Conservation (phyloP, 2,113 vertebrate genomes). For the Desmodus rotundus region DNA sequence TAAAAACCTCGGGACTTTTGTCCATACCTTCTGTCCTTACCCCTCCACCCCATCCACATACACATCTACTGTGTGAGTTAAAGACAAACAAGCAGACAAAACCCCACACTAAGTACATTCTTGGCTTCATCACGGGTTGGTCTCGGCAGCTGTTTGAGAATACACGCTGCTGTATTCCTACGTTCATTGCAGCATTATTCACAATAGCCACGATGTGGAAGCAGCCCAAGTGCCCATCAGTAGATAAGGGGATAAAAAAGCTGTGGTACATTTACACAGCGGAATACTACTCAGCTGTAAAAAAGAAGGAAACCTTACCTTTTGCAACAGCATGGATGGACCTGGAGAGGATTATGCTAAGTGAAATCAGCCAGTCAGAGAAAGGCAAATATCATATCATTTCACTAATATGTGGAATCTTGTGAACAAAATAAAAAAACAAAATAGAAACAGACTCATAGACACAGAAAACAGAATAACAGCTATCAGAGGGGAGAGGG, state of each 20-base stretch:
- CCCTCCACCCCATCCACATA: not conserved
- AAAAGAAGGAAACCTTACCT: not conserved
- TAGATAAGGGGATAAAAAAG: not conserved
- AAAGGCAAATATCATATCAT: too few species aligned
- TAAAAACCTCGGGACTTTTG: not conserved
- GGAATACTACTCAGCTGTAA: not conserved
- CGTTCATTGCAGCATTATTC: too few species aligned
- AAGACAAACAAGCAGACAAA: not conserved
- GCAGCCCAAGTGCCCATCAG: not conserved
- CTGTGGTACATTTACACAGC: not conserved
- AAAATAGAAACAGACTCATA: not conserved
- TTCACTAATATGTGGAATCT: too few species aligned
- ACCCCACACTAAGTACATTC: not conserved
- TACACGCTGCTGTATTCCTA: not conserved
- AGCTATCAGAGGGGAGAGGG: not conserved
- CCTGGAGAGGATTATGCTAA: too few species aligned
- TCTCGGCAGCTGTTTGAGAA: not conserved
- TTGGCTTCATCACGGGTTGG: not conserved
- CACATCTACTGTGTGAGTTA: not conserved
- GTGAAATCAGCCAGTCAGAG: too few species aligned
- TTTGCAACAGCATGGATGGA: not conserved
- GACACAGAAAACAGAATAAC: not conserved
- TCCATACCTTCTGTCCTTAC: not conserved
- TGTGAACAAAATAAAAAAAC: not conserved
- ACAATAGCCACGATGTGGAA: too few species aligned